Evolutionary conservation across 2,888 invertebrate genomes (phyloP), one percentile per base, ranked within the genome.

Genomic region (Diarsia mendica): DNA sequence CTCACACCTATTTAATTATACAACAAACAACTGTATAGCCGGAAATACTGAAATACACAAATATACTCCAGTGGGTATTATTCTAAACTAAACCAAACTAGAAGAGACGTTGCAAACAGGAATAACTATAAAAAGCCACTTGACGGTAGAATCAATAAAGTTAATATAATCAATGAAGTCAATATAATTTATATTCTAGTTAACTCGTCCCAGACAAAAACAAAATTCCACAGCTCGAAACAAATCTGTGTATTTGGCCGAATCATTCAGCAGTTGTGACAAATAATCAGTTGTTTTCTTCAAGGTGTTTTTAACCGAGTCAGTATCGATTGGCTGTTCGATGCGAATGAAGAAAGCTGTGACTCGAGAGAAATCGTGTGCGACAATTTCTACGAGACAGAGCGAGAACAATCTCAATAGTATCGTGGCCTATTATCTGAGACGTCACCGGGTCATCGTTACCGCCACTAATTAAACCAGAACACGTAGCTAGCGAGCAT

Each of bases 11-110:
- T 70, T 67, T 72, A 72, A 77, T 81, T 77, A 73, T 58, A 51
- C 58, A 76, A 79, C 39, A 69, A 65, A 74, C 69, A 66, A 61
- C 75, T 73, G 75, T 46, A 73, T 33, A 84, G 58, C 20, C 66
- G 78, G 81, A 86, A 81, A 83, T 64, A 66, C 64, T 79, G 58
- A 77, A 82, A 76, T 67, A 67, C 70, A 68, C 44, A 67, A 28
- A 28, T 68, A 46, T 28, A 67, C 58, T 73, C 63, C 70, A 67
- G 44, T 28, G 20, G 39, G 39, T 77, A 80, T 84, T 79, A 77
- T 73, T 78, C 80, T 65, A 48, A 67, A 72, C 67, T 67, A 70
- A 80, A 65, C 53, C 33, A 75, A 79, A 77, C 69, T 71, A 75
- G 44, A 68, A 58, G 61, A 28, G 61, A 65, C 33, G 8, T 44